Conservation (phyloP, 2,888 invertebrate species). For the Oasisia sp. region DNA sequence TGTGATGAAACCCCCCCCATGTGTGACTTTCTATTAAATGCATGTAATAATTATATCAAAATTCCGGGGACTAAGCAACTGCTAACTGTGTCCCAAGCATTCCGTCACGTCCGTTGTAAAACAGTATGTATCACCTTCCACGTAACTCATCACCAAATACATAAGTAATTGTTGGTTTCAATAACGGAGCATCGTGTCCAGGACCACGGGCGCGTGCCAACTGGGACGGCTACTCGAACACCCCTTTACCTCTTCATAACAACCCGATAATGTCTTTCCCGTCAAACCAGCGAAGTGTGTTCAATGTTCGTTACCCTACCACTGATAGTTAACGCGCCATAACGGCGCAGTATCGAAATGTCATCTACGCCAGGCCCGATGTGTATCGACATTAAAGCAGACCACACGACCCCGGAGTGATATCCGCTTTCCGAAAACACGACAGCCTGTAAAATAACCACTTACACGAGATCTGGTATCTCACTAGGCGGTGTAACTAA, state of each 20-base stretch:
- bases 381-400: neutral
- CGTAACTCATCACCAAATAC: neutral
- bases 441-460: neutral
- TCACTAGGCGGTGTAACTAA: neutral
- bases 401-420: neutral
- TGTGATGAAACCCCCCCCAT: no score
- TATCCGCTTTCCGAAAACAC: neutral
- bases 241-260: neutral
- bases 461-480: constrained; percentile 4
- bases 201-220: no score
- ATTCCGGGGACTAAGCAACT: neutral
- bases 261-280: neutral
- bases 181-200: neutral
- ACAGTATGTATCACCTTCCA: neutral
- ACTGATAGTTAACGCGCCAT: neutral
- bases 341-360: neutral
- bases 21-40: no score
- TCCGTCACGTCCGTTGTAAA: neutral
- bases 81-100: neutral
- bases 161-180: neutral
- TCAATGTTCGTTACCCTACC: neutral
- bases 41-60: neutral
- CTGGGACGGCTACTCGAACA: neutral
- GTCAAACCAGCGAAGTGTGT: neutral
- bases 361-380: neutral